phyloP scores from a whole-genome alignment of 2,113 vertebrate genomes.

The Galbula dea region DNA sequence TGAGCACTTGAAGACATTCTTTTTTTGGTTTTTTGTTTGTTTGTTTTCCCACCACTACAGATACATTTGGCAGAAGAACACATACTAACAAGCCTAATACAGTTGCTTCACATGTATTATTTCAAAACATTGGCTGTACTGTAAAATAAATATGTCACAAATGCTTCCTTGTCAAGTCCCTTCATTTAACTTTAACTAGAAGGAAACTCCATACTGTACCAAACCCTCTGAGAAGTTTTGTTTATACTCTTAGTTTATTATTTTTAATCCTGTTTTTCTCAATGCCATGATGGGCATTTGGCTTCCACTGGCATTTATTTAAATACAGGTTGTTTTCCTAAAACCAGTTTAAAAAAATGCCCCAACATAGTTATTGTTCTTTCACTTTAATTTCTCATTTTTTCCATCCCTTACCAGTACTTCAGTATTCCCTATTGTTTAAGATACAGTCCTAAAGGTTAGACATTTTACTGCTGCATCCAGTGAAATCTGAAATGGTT shows the following conservation, averaged over 20 bases:
- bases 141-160: not conserved
- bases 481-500: not conserved
- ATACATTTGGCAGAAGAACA: not conserved
- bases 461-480: not conserved
- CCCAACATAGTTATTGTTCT: not conserved
- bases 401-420: not conserved
- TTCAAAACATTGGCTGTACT: not conserved
- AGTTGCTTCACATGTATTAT: not conserved
- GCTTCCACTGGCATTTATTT: not conserved
- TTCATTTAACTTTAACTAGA: not conserved
- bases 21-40: not conserved
- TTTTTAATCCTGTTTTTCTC: not conserved
- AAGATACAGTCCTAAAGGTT: not conserved
- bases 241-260: not conserved
- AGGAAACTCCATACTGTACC: not conserved
- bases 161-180: not conserved
- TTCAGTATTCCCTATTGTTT: not conserved
- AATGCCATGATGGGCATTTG: not conserved
- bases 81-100: not conserved
- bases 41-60: not conserved
- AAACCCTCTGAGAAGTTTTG: not conserved
- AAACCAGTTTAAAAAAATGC: not conserved
- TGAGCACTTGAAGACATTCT: not conserved
- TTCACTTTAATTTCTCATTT: not conserved
- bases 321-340: not conserved